These are phyloP conservation scores for Phymanthus crucifer DNA, from an alignment of 92 coral and sea anemone genomes.

Conservation along the genomic window DNA sequence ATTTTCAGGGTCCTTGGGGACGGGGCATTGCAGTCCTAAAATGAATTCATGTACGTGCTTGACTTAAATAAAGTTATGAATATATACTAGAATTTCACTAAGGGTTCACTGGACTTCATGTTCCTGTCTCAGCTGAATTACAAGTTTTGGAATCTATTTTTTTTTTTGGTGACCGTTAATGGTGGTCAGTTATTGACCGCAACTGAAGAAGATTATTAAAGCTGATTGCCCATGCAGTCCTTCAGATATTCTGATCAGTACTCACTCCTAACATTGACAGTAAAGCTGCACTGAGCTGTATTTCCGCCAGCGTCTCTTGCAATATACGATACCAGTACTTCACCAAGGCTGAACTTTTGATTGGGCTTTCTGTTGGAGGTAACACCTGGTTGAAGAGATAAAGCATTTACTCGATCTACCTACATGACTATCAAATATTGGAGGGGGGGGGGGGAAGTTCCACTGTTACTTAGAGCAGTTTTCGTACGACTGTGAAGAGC, in stretches of 20 bases:
- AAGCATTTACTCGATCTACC: background rate
- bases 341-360: constrained; percentile 41
- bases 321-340: constrained; percentile 42
- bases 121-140: too few relatives aligned
- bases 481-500: too few relatives aligned
- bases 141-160: too few relatives aligned
- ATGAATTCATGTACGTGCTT: too few relatives aligned
- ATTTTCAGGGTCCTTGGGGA: constrained; percentile 51
- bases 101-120: background rate
- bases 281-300: constrained; percentile 42
- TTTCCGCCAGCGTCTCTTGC: constrained; percentile 64
- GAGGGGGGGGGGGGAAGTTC: too few relatives aligned
- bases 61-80: too few relatives aligned
- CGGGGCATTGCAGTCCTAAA: constrained; percentile 50
- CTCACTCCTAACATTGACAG: constrained; percentile 54
- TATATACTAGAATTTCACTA: background rate
- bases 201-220: too few relatives aligned
- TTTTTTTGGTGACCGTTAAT: too few relatives aligned
- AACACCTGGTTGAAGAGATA: constrained; percentile 2
- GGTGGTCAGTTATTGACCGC: too few relatives aligned
- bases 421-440: too few relatives aligned
- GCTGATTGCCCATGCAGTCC: too few relatives aligned
- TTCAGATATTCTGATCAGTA: background rate
- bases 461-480: too few relatives aligned
- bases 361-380: constrained; percentile 56